phyloP scores from a whole-genome alignment of 2,888 invertebrate species.

The Dromius quadrimaculatus region DNA sequence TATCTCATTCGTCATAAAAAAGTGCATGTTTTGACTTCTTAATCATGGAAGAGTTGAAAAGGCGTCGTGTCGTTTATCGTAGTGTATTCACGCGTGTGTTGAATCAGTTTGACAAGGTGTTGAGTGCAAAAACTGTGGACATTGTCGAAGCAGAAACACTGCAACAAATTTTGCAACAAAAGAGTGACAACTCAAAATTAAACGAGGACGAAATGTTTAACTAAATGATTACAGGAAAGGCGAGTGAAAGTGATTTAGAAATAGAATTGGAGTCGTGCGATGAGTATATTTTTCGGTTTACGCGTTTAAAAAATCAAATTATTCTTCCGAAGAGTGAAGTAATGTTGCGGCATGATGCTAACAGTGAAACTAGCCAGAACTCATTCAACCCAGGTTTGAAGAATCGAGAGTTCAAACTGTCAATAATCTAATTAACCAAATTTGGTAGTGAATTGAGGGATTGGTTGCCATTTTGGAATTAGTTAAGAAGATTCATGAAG shows the following conservation, averaged over 20 bases:
- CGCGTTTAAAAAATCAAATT: neutral
- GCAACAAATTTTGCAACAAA: neutral
- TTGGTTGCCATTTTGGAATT: conserved; percentile 44
- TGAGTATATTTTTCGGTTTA: neutral
- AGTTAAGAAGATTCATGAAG: conserved; percentile 41
- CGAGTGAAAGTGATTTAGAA: neutral
- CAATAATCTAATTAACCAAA: conserved; percentile 25
- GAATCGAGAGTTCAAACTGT: conserved; percentile 20
- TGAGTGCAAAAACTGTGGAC: too few relatives aligned
- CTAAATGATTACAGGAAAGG: neutral
- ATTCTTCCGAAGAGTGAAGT: neutral
- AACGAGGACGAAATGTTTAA: neutral
- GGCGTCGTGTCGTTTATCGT: too few relatives aligned
- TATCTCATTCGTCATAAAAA: too few relatives aligned
- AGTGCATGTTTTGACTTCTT: too few relatives aligned
- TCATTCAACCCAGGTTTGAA: neutral
- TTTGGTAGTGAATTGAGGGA: conserved; percentile 38
- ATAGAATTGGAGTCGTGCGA: neutral
- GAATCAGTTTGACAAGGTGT: too few relatives aligned
- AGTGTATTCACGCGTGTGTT: too few relatives aligned
- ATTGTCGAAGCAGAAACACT: neutral
- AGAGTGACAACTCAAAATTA: neutral
- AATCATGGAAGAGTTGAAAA: too few relatives aligned
- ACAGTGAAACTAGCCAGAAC: neutral
- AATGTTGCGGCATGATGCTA: neutral